A percentile compares a stretch with the other conserved stretches of the same genome.
phyloP scores from a whole-genome alignment of 1,140 invertebrate genomes.

The Eulimnadia texana region DNA sequence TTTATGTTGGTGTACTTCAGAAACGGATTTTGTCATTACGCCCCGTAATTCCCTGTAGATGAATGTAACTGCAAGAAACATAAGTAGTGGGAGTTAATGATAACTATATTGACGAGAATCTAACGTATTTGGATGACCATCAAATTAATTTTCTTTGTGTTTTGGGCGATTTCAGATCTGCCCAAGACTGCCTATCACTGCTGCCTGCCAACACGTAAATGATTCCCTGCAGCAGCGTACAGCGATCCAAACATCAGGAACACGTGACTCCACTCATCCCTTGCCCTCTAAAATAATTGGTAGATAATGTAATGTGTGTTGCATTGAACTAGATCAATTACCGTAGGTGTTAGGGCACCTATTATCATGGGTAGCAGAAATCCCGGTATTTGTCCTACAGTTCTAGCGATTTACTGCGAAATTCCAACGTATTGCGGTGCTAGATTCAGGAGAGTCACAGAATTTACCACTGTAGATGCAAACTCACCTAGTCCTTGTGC shows the following conservation, averaged over 20 bases:
- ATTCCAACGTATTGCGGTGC: constrained; percentile 25
- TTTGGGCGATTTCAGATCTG: too few species aligned
- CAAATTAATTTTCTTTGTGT: too few species aligned
- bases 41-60: too few species aligned
- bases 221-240: constrained; percentile 27
- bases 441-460: constrained; percentile 24
- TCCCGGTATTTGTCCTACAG: constrained; percentile 26
- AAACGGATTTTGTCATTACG: too few species aligned
- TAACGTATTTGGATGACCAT: too few species aligned
- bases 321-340: constrained; percentile 3
- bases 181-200: constrained; percentile 31
- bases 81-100: too few species aligned
- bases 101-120: too few species aligned
- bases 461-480: constrained; percentile 23
- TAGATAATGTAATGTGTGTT: not conserved
- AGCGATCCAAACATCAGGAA: constrained; percentile 24
- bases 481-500: constrained; percentile 21
- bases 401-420: constrained; percentile 28
- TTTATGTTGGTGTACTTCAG: too few species aligned
- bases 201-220: constrained; percentile 30
- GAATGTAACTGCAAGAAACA: too few species aligned
- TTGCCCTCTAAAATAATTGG: constrained; percentile 21
- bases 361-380: constrained; percentile 22
- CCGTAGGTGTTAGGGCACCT: constrained; percentile 22
- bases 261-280: constrained; percentile 25